These are phyloP conservation scores for Lycocerus yunnanus DNA, from an alignment of 2,888 invertebrate species.

Conservation along the genomic window DNA sequence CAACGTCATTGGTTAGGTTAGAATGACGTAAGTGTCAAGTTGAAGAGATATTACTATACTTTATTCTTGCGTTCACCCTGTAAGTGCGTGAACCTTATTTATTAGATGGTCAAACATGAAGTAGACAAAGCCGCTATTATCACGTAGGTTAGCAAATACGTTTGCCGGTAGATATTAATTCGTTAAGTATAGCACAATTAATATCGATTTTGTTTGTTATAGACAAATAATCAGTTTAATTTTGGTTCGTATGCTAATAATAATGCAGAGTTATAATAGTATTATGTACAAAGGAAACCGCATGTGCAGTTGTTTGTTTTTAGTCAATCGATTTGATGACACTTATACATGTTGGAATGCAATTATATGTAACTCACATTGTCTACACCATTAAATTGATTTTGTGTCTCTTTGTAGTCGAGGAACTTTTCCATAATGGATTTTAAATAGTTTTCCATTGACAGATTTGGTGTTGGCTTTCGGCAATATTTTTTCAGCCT, in stretches of 20 bases:
- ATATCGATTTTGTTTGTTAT: background rate
- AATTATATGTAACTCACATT: constrained; percentile 10
- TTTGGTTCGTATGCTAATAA: constrained; percentile 3
- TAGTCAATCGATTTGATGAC: constrained; percentile 3
- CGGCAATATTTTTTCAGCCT: background rate
- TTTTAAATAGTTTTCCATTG: background rate
- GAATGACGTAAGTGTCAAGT: too few species aligned
- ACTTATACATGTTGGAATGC: constrained; percentile 12
- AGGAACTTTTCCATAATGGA: background rate
- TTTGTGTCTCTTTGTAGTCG: background rate
- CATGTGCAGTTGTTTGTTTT: constrained; percentile 14
- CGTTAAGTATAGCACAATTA: background rate
- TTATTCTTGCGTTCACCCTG: background rate
- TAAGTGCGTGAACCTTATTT: background rate
- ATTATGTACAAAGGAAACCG: background rate
- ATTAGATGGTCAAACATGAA: background rate
- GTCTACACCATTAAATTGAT: background rate
- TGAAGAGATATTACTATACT: too few species aligned
- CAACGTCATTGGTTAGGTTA: too few species aligned
- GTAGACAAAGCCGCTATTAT: background rate
- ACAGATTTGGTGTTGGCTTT: background rate
- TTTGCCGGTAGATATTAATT: background rate
- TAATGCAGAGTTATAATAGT: background rate
- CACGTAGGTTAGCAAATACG: background rate
- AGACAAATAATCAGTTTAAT: constrained; percentile 14